A percentile compares a stretch with the other conserved stretches of the same genome.
Conservation (phyloP, 2,113 vertebrate genomes). For the Tragelaphus buxtoni region DNA sequence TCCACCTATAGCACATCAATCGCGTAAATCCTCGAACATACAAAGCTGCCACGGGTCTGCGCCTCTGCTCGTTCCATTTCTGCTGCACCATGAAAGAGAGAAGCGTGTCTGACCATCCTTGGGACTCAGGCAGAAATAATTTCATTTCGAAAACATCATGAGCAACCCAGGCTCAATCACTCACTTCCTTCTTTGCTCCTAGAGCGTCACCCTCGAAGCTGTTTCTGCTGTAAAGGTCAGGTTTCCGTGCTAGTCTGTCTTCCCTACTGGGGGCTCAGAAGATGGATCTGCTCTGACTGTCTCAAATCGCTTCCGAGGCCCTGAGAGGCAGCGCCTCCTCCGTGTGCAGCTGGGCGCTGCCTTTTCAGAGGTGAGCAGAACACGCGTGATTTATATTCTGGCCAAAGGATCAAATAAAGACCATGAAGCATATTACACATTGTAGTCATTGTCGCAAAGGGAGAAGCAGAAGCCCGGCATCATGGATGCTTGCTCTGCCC, state of each 20-base stretch:
- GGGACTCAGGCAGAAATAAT: background rate
- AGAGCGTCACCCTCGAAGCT: accelerated
- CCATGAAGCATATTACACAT: background rate
- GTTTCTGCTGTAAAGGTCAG: background rate
- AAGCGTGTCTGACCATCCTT: accelerated
- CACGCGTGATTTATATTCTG: background rate
- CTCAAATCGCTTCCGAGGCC: accelerated
- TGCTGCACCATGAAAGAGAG: accelerated
- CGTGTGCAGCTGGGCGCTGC: accelerated
- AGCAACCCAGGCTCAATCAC: accelerated
- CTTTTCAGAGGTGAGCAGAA: background rate
- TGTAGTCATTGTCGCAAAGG: background rate
- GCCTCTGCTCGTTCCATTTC: accelerated
- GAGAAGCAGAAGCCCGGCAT: too few species aligned
- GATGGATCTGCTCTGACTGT: accelerated
- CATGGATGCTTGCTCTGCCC: accelerated
- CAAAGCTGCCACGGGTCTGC: background rate
- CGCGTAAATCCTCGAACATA: accelerated
- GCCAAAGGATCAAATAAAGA: background rate
- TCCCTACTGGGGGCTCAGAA: background rate
- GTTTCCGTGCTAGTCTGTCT: accelerated
- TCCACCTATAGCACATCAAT: accelerated
- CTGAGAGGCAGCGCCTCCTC: accelerated
- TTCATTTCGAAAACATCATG: background rate
- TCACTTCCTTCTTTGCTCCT: background rate